Evolutionary conservation across 2,888 invertebrate genomes (phyloP).

Genomic region (Thereva nobilitata): DNA sequence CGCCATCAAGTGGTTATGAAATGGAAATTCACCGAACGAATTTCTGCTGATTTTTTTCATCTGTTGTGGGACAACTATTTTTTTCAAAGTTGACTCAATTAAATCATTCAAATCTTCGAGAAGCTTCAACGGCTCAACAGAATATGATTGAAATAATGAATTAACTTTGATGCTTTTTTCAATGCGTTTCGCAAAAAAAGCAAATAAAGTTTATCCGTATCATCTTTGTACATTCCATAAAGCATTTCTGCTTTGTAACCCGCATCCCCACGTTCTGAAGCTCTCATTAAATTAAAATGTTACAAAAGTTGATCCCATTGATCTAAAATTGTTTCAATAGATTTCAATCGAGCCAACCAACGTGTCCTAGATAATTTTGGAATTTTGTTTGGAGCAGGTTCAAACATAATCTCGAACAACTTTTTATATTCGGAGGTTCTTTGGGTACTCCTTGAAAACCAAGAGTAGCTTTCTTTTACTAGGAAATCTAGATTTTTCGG

Average conservation of each 20-base stretch:
- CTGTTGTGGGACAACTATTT: no score
- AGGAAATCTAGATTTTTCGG: constrained; percentile 15
- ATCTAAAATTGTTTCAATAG: not conserved
- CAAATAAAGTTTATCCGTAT: no score
- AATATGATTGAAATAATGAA: no score
- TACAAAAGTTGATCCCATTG: not conserved
- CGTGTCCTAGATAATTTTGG: not conserved
- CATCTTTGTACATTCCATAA: no score
- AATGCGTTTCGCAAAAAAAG: no score
- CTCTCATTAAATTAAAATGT: not conserved
- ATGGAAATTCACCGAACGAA: no score
- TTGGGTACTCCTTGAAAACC: constrained; percentile 14
- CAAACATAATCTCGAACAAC: not conserved
- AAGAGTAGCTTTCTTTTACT: constrained; percentile 26
- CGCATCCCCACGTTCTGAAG: not conserved
- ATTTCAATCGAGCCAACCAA: not conserved
- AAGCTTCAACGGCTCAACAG: no score
- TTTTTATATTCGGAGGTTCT: constrained; percentile 2
- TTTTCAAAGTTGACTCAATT: no score
- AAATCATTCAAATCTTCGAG: no score
- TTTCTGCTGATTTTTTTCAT: no score
- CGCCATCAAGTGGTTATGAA: no score
- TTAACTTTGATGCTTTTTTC: no score
- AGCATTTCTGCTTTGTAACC: not conserved
- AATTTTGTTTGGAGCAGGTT: not conserved